Evolutionary conservation across 2,888 invertebrate species (phyloP), one percentile per base, ranked within the genome.

Genomic region (Pterostichus madidus): DNA sequence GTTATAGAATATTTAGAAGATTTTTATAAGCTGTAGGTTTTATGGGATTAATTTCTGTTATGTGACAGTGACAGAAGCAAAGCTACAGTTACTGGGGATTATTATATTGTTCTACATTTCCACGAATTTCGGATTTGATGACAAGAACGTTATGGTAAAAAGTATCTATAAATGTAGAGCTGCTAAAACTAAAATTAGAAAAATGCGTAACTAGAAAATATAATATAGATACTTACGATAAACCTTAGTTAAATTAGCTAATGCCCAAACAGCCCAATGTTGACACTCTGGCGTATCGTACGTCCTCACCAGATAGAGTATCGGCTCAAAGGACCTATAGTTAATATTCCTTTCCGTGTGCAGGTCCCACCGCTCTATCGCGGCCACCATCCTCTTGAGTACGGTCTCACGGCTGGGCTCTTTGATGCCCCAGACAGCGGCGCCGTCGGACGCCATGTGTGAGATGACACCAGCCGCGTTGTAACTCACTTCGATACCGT

Each of bases 251-350:
- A 99, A 93, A 91, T 99, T 99, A 73, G 98, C 98, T 84, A 99
- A 92, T 0, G 99, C 99, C 99, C 99, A 99, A 6, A 96, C 95
- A 2, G 98, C 98, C 99, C 99, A 99, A 89, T 97, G 95, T 89
- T 98, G 98, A 89, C 97, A 98, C 89, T 96, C 95, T 0, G 97
- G 96, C 0, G 98, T 97, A 88, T 97, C 96, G 86, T 95, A 94
- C 80, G 95, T 94, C 84, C 93, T 92, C 64, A 98, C 93, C 84
- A 99, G 91, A 84, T 96, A 93, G 31, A 99, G 91, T 84, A 99
- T 98, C 0, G 99, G 99, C 88, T 97, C 95, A 91, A 99, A 99
- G 39, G 97, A 97, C 85, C 98, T 94, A 90, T 99, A 99, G 91
- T 99, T 99, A 85, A 99, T 99, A 89, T 98, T 99, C 59, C 99